phyloP scores from a whole-genome alignment of 2,797 vertebrate species.

The Sarcophilus harrisii region DNA sequence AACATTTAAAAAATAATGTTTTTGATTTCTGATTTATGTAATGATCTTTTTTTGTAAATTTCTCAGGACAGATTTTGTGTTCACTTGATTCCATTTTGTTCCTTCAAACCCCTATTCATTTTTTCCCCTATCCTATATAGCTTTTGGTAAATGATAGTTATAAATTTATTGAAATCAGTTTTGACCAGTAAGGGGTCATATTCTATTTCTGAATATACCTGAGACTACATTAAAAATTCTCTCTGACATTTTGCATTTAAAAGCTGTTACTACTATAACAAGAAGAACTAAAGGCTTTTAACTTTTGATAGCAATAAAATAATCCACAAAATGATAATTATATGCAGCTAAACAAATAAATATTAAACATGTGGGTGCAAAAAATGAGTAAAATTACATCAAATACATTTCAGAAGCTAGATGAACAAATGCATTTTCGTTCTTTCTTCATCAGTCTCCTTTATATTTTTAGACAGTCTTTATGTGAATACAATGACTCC shows the following conservation, averaged over 20 bases:
- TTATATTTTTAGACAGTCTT: slow-evolving; percentile 99
- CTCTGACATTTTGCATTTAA: slow-evolving; percentile 16
- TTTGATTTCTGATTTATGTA: slow-evolving; percentile 16
- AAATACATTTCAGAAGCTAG: slow-evolving; percentile 88
- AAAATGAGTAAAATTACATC: slow-evolving; percentile 82
- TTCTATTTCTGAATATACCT: slow-evolving; percentile 69
- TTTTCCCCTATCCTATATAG: slow-evolving; percentile 61
- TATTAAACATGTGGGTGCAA: slow-evolving; percentile 80
- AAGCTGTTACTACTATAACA: slow-evolving; percentile 7
- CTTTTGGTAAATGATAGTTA: slow-evolving; percentile 59
- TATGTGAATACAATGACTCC: slow-evolving; percentile 99
- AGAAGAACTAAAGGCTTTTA: slow-evolving; percentile 58
- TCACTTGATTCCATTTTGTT: neutral
- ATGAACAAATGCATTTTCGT: slow-evolving; percentile 88
- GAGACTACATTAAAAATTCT: slow-evolving; percentile 46
- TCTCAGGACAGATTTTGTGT: slow-evolving; percentile 1
- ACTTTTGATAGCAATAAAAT: slow-evolving; percentile 78
- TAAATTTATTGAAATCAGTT: slow-evolving; percentile 70
- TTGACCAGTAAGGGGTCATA: slow-evolving; percentile 51
- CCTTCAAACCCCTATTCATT: slow-evolving; percentile 5
- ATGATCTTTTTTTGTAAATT: slow-evolving; percentile 8
- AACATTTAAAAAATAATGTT: neutral
- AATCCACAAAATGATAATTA: slow-evolving; percentile 80
- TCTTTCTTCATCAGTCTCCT: slow-evolving; percentile 95
- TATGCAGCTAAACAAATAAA: slow-evolving; percentile 84